phyloP scores from a whole-genome alignment of 2,113 vertebrate species.

The Dasyornis broadbenti region DNA sequence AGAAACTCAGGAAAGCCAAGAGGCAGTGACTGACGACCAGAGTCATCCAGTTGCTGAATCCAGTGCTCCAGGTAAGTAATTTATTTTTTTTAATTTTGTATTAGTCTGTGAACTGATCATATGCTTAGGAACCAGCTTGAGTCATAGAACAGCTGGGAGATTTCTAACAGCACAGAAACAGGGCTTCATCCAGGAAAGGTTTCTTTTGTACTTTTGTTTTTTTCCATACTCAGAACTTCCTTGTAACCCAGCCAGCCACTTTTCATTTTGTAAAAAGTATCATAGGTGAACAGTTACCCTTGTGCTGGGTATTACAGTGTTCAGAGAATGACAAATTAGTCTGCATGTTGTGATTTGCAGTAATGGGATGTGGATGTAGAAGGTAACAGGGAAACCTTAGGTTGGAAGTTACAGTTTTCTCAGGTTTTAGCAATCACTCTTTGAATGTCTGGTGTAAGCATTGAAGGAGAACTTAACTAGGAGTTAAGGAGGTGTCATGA shows the following conservation, averaged over 20 bases:
- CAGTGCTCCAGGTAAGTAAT: slow-evolving; percentile 3
- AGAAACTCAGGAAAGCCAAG: slow-evolving; percentile 12
- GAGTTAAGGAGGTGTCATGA: neutral
- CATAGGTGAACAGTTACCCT: neutral
- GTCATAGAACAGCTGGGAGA: neutral
- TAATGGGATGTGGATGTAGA: neutral
- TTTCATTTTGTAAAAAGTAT: neutral
- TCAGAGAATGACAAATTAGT: neutral
- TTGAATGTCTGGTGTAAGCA: neutral
- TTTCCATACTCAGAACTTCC: neutral
- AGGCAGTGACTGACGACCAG: neutral
- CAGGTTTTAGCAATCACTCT: neutral
- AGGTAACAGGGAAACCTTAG: neutral
- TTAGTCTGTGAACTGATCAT: neutral
- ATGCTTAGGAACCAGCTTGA: neutral
- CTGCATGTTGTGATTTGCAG: neutral
- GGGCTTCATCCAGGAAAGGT: neutral
- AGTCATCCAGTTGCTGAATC: neutral
- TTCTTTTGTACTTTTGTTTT: neutral
- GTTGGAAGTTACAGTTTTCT: neutral
- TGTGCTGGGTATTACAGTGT: neutral
- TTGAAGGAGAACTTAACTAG: neutral
- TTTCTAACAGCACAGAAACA: neutral
- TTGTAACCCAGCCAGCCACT: neutral
- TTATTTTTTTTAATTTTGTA: neutral